Percentiles rank a stretch among this genome's conserved stretches.
Conservation (phyloP, 2,888 invertebrate genomes). For the Sipha maydis region DNA sequence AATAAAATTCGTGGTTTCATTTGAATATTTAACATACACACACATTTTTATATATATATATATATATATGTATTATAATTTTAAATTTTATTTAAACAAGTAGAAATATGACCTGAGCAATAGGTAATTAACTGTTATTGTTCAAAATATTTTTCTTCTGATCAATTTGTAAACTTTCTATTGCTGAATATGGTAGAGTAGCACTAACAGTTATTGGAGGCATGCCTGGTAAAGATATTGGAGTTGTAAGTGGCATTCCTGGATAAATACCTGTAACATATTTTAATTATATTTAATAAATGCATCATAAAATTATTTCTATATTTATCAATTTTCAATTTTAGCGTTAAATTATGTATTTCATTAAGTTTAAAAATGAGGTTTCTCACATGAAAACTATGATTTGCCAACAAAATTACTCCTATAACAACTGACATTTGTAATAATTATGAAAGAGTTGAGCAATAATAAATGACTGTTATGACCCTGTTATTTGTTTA, state of each 20-base stretch:
- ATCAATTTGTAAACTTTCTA: slow-evolving; percentile 69
- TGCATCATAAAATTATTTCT: not conserved
- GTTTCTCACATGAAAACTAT: no score
- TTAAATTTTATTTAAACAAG: slow-evolving; percentile 27
- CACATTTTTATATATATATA: not conserved
- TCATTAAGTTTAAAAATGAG: no score
- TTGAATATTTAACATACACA: slow-evolving; percentile 16
- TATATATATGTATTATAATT: not conserved
- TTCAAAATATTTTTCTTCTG: slow-evolving; percentile 59
- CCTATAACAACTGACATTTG: no score
- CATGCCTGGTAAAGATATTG: slow-evolving; percentile 80
- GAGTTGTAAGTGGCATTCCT: slow-evolving; percentile 72
- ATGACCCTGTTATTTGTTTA: no score
- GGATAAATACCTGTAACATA: slow-evolving; percentile 63
- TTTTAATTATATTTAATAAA: slow-evolving; percentile 12
- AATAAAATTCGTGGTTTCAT: slow-evolving; percentile 36
- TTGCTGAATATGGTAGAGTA: slow-evolving; percentile 74
- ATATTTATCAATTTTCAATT: no score
- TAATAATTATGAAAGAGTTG: no score
- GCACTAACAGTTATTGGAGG: slow-evolving; percentile 83
- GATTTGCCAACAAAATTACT: no score
- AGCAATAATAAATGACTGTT: no score
- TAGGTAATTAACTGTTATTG: slow-evolving; percentile 40
- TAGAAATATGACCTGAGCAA: slow-evolving; percentile 37
- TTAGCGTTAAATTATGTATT: no score